phyloP scores from a whole-genome alignment of 2,797 vertebrate genomes.

The Schizothorax lantsangensis region DNA sequence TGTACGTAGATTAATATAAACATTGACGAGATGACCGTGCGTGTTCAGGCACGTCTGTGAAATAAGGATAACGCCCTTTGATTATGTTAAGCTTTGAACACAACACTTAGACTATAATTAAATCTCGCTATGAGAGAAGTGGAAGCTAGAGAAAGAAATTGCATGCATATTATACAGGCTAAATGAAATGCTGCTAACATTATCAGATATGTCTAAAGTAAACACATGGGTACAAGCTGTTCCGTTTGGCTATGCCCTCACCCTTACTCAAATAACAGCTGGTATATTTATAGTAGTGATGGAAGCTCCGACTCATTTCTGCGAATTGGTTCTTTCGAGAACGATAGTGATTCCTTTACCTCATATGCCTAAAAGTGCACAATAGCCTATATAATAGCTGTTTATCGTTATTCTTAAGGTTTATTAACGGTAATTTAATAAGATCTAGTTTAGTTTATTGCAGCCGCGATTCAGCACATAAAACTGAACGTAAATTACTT shows the following conservation, averaged over 20 bases:
- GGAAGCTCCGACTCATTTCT: neutral
- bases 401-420: neutral
- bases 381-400: neutral
- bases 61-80: slow-evolving; percentile 1
- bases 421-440: too few species aligned
- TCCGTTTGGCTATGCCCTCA: slow-evolving; percentile 16
- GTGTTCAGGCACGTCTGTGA: slow-evolving; percentile 40
- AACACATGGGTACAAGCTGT: slow-evolving; percentile 40
- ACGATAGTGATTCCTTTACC: neutral
- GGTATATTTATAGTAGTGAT: slow-evolving; percentile 13
- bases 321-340: neutral
- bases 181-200: slow-evolving; percentile 8
- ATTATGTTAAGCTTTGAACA: slow-evolving; percentile 4
- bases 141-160: neutral
- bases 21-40: slow-evolving; percentile 18
- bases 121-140: neutral
- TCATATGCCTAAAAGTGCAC: too few species aligned
- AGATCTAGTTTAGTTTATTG: neutral
- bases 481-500: neutral
- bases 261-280: slow-evolving; percentile 45
- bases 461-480: too few species aligned
- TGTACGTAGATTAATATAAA: neutral
- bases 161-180: neutral
- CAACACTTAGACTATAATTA: neutral
- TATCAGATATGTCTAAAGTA: neutral